phyloP scores from a whole-genome alignment of 2,797 vertebrate genomes.

The Cryptoblepharus egeriae region DNA sequence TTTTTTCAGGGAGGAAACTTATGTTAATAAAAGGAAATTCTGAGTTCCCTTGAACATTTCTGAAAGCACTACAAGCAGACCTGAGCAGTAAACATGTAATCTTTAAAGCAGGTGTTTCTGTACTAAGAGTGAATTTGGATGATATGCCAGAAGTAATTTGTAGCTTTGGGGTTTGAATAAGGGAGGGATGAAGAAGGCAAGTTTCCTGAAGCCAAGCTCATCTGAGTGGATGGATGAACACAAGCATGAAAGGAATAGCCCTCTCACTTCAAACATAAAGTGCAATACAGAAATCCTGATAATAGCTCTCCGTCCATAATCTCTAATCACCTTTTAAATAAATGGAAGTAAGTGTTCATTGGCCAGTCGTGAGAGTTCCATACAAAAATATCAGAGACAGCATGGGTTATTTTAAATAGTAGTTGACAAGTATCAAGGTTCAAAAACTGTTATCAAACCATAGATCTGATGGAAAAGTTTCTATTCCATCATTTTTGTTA shows the following conservation, averaged over 20 bases:
- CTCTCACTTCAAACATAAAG: no score
- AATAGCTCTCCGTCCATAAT: no score
- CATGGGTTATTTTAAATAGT: no score
- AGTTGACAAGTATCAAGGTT: background rate
- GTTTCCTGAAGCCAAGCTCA: background rate
- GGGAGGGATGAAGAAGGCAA: background rate
- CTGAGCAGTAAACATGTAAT: background rate
- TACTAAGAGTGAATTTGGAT: background rate
- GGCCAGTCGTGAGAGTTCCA: background rate
- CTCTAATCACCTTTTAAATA: no score
- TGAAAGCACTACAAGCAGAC: background rate
- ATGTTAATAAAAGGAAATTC: no score
- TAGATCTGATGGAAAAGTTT: background rate
- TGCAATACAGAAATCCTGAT: no score
- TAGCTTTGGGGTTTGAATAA: background rate
- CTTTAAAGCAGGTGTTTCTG: background rate
- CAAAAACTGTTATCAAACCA: background rate
- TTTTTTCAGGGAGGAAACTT: no score
- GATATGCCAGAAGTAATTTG: background rate
- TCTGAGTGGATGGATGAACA: background rate
- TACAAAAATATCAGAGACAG: background rate
- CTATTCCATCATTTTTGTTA: background rate
- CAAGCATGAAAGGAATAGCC: no score
- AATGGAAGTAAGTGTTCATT: no score
- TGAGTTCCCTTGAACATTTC: background rate